Evolutionary conservation across 2,888 invertebrate species (phyloP).

Genomic region (Yponomeuta malinellus): DNA sequence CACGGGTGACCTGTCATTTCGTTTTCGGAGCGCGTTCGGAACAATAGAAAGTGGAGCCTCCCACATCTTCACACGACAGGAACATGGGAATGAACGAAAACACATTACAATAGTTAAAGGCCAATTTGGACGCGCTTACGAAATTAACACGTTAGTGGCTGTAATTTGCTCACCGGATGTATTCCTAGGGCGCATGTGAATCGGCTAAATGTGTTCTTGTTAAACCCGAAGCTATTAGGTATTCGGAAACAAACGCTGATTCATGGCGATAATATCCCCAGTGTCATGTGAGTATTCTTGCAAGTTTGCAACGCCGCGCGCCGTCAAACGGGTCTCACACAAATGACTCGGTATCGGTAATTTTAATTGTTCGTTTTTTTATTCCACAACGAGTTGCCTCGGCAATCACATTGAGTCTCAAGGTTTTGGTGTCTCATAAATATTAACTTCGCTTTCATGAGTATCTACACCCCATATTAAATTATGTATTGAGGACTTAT

Average conservation of each 20-base stretch:
- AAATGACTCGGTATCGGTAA: background rate
- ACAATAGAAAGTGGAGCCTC: constrained; percentile 55
- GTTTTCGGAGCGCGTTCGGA: constrained; percentile 33
- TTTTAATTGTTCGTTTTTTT: constrained; percentile 4
- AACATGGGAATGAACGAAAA: constrained; percentile 68
- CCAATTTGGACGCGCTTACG: constrained; percentile 64
- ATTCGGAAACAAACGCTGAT: background rate
- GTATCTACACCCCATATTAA: constrained; percentile 59
- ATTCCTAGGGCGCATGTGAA: constrained; percentile 63
- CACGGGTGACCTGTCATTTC: constrained; percentile 26
- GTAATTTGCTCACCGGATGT: constrained; percentile 63
- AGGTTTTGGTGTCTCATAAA: constrained; percentile 53
- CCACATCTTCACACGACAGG: constrained; percentile 49
- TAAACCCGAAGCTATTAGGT: constrained; percentile 21
- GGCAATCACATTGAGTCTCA: constrained; percentile 29
- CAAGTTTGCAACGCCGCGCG: background rate
- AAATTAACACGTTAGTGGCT: constrained; percentile 62
- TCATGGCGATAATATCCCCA: background rate
- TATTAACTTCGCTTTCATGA: constrained; percentile 45
- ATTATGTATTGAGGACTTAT: constrained; percentile 71
- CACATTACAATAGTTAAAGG: constrained; percentile 68
- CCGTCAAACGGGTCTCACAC: background rate
- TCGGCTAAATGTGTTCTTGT: constrained; percentile 55
- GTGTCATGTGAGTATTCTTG: background rate
- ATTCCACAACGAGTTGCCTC: background rate